Percentiles rank a stretch among this genome's conserved stretches.
phyloP scores from a whole-genome alignment of 2,888 invertebrate species.

The Synergus umbraculus region DNA sequence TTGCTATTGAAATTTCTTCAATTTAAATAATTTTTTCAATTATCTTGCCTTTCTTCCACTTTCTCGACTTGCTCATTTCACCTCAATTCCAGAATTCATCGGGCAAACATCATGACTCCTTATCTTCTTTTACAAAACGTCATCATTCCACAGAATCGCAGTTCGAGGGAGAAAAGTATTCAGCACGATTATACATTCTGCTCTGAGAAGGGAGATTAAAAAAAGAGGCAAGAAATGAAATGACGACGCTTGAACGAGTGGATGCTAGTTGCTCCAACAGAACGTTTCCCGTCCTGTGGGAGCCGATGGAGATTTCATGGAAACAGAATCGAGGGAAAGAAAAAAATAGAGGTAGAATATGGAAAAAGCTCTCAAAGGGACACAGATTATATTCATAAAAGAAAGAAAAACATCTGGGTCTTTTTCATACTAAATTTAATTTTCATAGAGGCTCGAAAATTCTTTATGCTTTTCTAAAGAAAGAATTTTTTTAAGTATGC shows the following conservation, averaged over 20 bases:
- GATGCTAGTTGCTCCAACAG: background rate
- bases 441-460: background rate
- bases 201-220: background rate
- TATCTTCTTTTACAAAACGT: background rate
- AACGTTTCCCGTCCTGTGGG: background rate
- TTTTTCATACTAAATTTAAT: conserved; percentile 1
- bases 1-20: background rate
- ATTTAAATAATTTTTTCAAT: background rate
- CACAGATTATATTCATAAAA: conserved; percentile 1
- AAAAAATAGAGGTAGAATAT: background rate
- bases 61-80: background rate
- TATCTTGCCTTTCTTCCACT: background rate
- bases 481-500: background rate
- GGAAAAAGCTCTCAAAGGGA: background rate
- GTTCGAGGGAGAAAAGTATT: background rate
- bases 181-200: background rate
- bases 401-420: background rate
- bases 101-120: background rate
- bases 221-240: conserved; percentile 1
- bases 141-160: background rate
- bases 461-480: background rate
- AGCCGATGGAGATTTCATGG: background rate
- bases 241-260: background rate
- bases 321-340: background rate
- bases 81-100: background rate